Conservation (phyloP, 2,113 vertebrate species). For the Halcyon senegalensis region DNA sequence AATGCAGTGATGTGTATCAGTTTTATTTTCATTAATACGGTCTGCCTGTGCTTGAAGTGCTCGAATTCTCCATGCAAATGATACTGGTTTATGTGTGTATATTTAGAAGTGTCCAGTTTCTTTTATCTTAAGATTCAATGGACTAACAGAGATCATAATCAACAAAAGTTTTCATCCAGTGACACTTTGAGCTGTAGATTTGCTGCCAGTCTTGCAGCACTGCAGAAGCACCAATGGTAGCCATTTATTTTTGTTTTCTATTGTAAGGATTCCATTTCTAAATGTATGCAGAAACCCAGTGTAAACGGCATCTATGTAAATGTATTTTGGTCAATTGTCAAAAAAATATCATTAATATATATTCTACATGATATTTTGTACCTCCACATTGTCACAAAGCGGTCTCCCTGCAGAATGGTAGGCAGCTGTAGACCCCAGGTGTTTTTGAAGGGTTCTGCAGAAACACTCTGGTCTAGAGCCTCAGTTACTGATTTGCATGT, state of each 20-base stretch:
- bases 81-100: neutral
- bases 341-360: neutral
- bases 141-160: neutral
- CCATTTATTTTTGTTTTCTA: neutral
- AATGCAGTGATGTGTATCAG: neutral
- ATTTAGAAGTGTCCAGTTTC: neutral
- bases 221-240: neutral
- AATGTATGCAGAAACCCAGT: neutral
- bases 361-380: neutral
- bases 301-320: neutral
- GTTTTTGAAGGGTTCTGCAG: neutral
- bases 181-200: neutral
- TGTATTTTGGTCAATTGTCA: neutral
- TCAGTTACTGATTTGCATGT: neutral
- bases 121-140: neutral
- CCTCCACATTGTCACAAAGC: neutral
- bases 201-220: neutral
- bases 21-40: neutral
- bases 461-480: neutral
- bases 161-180: neutral
- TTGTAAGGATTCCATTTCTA: neutral
- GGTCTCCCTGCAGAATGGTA: neutral
- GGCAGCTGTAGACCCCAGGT: rapidly evolving
- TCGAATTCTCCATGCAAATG: neutral
- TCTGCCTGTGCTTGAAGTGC: neutral